phyloP scores from a whole-genome alignment of 2,113 vertebrate species.

The Tympanuchus pallidicinctus region DNA sequence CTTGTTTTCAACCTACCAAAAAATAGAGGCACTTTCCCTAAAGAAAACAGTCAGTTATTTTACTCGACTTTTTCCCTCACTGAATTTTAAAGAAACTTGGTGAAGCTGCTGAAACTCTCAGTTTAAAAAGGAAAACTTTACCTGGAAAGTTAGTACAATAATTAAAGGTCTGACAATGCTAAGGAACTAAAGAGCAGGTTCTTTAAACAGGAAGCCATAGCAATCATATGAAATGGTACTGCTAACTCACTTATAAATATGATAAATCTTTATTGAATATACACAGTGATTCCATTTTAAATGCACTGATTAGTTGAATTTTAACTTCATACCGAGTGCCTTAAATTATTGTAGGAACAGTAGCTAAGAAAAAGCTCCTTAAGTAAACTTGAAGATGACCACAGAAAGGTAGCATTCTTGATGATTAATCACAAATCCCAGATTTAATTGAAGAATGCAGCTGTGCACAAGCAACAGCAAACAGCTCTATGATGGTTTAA shows the following conservation, averaged over 20 bases:
- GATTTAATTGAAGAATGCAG: neutral
- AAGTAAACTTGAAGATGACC: neutral
- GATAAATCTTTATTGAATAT: neutral
- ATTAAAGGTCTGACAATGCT: neutral
- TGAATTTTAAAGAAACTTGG: neutral
- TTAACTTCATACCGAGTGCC: neutral
- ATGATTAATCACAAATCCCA: neutral
- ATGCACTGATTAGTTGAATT: neutral
- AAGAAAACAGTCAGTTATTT: neutral
- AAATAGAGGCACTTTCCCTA: neutral
- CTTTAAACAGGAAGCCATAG: neutral
- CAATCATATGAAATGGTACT: neutral
- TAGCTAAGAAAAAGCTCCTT: neutral
- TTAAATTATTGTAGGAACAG: neutral
- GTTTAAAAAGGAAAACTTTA: neutral
- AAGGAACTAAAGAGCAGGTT: neutral
- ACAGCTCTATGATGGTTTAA: neutral
- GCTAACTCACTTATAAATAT: neutral
- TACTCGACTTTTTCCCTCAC: neutral
- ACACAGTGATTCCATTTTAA: neutral
- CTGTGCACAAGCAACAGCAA: neutral
- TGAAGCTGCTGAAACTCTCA: neutral
- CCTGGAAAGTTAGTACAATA: neutral
- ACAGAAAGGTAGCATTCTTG: neutral
- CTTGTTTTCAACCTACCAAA: accelerated